phyloP scores from a whole-genome alignment of 2,888 invertebrate species.

The Pimpla rufipes region DNA sequence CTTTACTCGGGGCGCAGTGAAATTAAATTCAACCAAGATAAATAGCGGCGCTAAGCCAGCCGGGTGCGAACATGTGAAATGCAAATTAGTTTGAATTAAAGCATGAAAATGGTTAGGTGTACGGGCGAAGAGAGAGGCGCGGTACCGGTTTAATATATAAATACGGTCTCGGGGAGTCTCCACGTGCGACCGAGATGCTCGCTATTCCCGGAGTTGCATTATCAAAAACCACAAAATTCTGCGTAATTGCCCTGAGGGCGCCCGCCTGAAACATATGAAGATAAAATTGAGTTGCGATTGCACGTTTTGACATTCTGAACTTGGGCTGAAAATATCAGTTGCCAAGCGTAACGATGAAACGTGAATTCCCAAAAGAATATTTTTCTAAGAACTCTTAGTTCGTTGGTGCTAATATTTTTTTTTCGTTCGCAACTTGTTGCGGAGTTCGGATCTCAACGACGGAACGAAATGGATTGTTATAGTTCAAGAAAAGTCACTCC shows the following conservation, averaged over 20 bases:
- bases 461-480: too few relatives aligned
- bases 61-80: constrained; percentile 77
- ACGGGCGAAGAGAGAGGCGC: constrained; percentile 40
- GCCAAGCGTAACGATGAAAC: too few relatives aligned
- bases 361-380: too few relatives aligned
- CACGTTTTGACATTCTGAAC: neutral
- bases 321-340: too few relatives aligned
- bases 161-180: constrained; percentile 20
- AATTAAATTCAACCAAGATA: constrained; percentile 82
- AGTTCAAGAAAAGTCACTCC: too few relatives aligned
- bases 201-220: neutral
- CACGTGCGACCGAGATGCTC: constrained; percentile 4
- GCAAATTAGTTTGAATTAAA: constrained; percentile 81
- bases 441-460: too few relatives aligned
- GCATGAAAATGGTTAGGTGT: constrained; percentile 68
- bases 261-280: too few relatives aligned
- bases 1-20: constrained; percentile 76
- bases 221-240: neutral
- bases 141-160: constrained; percentile 61
- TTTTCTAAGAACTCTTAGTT: too few relatives aligned
- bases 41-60: constrained; percentile 75
- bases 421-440: too few relatives aligned
- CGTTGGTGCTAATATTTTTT: too few relatives aligned
- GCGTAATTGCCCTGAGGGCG: neutral
- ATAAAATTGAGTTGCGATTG: neutral